Percentiles rank a stretch among this genome's conserved stretches.
These are phyloP conservation scores for Caenorhabditis latens DNA, from an alignment of 1,140 invertebrate genomes.

Conservation along the genomic window DNA sequence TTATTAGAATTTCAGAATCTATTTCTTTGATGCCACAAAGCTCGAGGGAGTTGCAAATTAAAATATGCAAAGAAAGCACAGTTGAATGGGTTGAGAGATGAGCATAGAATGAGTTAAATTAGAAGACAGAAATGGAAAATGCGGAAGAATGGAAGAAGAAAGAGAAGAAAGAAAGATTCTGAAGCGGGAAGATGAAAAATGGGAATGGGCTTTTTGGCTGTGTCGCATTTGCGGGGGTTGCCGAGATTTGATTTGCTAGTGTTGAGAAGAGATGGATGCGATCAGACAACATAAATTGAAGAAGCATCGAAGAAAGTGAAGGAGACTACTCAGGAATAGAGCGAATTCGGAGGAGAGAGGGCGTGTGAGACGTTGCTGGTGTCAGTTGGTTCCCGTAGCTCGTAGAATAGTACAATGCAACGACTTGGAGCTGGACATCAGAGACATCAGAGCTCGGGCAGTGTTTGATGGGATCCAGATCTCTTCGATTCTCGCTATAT, in stretches of 20 bases:
- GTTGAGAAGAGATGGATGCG: conserved; percentile 1
- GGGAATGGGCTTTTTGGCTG: neutral
- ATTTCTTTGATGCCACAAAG: neutral
- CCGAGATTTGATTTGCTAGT: conserved; percentile 52
- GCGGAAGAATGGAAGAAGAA: conserved; percentile 5
- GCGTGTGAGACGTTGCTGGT: neutral
- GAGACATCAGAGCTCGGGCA: conserved; percentile 35
- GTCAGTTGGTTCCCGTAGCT: conserved; percentile 32
- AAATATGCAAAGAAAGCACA: conserved; percentile 16
- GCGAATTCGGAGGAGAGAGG: neutral
- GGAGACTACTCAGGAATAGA: neutral
- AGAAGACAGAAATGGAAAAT: conserved; percentile 29
- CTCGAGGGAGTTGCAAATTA: neutral
- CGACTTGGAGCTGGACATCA: conserved; percentile 23
- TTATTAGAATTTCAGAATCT: conserved; percentile 1
- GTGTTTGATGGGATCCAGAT: neutral
- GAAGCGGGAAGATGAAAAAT: conserved; percentile 18
- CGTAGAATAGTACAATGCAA: conserved; percentile 25
- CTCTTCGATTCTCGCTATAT: neutral
- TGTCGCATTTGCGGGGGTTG: conserved; percentile 36
- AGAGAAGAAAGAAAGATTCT: neutral
- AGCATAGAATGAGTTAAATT: neutral
- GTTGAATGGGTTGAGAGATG: neutral
- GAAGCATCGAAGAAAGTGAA: conserved; percentile 24
- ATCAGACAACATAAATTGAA: conserved; percentile 36